These are phyloP conservation scores for Calameuta filiformis DNA, from an alignment of 2,888 invertebrate genomes.

Conservation along the genomic window DNA sequence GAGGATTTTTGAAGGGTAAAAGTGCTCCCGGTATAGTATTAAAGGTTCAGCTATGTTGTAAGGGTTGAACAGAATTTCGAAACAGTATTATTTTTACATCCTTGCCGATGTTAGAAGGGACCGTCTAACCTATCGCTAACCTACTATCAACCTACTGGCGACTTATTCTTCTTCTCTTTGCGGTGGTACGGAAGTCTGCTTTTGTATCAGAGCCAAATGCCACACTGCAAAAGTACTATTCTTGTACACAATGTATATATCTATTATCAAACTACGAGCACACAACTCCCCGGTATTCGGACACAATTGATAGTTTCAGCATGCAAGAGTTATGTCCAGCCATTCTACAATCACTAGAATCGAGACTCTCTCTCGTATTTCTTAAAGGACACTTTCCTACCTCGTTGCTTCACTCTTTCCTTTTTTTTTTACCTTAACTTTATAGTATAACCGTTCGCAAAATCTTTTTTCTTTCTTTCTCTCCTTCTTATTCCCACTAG, in stretches of 20 bases:
- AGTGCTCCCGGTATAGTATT: not conserved
- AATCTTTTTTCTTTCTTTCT: not conserved
- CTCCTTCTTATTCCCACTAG: not conserved
- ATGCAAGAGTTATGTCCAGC: slow-evolving; percentile 26
- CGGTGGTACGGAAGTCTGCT: not conserved
- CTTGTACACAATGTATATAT: not conserved
- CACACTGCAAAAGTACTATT: not conserved
- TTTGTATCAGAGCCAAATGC: not conserved
- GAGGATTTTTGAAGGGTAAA: not conserved
- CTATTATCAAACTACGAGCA: not conserved
- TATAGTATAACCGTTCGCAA: not conserved
- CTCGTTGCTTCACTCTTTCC: not conserved
- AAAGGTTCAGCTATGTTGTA: not conserved
- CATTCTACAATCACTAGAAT: not conserved
- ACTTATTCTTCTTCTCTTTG: slow-evolving; percentile 25
- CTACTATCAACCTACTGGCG: not conserved
- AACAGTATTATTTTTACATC: not conserved
- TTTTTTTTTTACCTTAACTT: not conserved
- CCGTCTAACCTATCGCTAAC: not conserved
- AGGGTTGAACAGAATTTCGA: not conserved
- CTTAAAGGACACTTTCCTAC: not conserved
- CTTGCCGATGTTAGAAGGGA: not conserved
- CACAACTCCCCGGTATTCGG: slow-evolving; percentile 1
- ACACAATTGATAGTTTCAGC: slow-evolving; percentile 30
- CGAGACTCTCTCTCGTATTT: not conserved